Base-by-base conservation (phyloP, 1,140 invertebrate genomes). In the Brachionus plicatilis region DNA sequence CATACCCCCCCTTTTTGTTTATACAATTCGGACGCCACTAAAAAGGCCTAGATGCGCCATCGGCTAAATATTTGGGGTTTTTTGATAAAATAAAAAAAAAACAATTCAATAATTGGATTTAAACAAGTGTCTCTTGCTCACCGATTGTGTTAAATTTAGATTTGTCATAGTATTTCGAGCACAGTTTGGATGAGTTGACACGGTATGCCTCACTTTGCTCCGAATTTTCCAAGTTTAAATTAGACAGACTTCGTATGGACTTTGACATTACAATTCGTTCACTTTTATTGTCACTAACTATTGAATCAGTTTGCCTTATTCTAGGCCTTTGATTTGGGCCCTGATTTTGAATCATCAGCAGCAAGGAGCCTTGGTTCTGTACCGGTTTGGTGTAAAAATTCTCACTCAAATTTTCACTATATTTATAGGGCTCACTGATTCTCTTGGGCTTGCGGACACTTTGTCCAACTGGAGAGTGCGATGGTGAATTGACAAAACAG, bases 61-160 rank as follows among this genome's bases (percentile, higher is more conserved):
- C 53, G 53, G 53, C 53, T 60, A 37, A 70, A 70, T 37, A 37
- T 29, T 66, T 24, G 27, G 37, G 66, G 37, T 70, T 70, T 68
- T 70, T 37, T 70, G 9, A 70, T 70, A 70, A 70, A 70, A 70
- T 41, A 9, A 70, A 70, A 70, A 70, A 29, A 66, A 68, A 68
- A 68, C 17, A 68, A 70, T 70, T 70, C 7, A 37, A 29, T 37
- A 37, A 70, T 70, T 70, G 37, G 5, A 70, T 70, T 76, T 66
- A 82, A 82, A 82, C 79, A 82, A 82, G 79, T 45, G 79, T 82
- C n/a, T 82, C 79, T 82, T 82, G 79, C 27, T 82, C 79, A 68
- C 79, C 79, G 79, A 68, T 82, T 41, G 65, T 82, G 53, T 82
- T 82, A 60, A 82, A 68, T 24, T 68, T 82, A n/a, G 72, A 47